Percentiles rank a stretch among this genome's conserved stretches.
Conservation (phyloP, 1,140 invertebrate species). For the Euwallacea similis region DNA sequence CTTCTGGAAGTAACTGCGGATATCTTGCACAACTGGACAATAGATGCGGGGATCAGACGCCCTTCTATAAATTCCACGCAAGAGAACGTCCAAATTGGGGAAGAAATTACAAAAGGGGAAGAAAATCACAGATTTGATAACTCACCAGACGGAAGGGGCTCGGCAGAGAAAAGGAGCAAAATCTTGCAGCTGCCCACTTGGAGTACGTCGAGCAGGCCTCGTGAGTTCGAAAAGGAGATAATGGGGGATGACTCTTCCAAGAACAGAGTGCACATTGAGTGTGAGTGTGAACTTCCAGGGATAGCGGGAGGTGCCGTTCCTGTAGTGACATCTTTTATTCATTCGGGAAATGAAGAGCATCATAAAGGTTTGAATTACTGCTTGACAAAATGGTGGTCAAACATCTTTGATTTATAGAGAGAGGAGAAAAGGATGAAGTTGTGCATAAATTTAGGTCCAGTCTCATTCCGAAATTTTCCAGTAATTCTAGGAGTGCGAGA, state of each 20-base stretch:
- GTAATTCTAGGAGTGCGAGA: conserved; percentile 16
- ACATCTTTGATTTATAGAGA: background rate
- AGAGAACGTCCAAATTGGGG: no score
- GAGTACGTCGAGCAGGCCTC: conserved; percentile 3
- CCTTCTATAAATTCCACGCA: no score
- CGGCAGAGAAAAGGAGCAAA: background rate
- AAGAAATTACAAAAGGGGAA: no score
- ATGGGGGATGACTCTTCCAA: conserved; percentile 34
- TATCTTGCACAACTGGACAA: no score
- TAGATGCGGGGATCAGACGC: no score
- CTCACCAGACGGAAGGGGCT: background rate
- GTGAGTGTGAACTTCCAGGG: conserved; percentile 37
- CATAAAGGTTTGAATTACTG: background rate
- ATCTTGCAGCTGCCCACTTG: conserved; percentile 21
- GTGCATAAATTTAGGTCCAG: conserved; percentile 15
- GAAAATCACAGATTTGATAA: no score
- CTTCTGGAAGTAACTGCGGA: no score
- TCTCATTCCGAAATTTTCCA: conserved; percentile 29
- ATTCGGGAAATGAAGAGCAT: background rate
- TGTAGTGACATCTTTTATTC: conserved; percentile 23
- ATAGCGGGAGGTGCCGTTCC: conserved; percentile 38
- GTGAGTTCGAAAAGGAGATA: conserved; percentile 19
- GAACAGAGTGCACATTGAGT: conserved; percentile 27
- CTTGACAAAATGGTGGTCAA: background rate
- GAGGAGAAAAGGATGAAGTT: background rate